Base-by-base conservation (phyloP, 92 coral and sea anemone species). In the Muricea muricata region DNA sequence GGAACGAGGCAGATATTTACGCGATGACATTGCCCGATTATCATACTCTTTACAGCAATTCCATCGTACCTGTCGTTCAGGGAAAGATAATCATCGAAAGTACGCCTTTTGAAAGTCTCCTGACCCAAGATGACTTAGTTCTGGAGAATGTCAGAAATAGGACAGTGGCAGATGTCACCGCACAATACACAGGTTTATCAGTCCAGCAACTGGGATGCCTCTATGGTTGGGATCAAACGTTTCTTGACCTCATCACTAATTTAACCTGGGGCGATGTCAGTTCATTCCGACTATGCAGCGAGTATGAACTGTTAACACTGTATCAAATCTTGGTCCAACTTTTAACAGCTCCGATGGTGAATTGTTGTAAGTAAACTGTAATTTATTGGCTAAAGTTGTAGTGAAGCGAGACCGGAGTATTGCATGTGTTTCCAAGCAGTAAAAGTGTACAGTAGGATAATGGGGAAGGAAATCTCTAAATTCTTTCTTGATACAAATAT, bases 221-320 rank as follows among this genome's bases (percentile, higher is more conserved):
- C 9, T 78, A 78, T 58, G 83, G 83, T 17, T 78, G 83, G 83
- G 12, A 57, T 34, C 20, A 21, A 9, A 55, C 7, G 25, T 78
- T 78, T 72, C 52, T 35, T 57, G 54, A 57, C 10, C 35, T 78
- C 24, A 57, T 78, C 0, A 34, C 14, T 63, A 35, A 26, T 28
- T 18, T 78, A 37, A 78, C 71, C 30, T 78, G 83, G 83, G 56
- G 71, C 5, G 24, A 55, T 58, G 83, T 78, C 11, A 78, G 83
- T 46, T 33, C 50, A 12, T 78, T 56, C 45, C 63, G 83, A 25
- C 57, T 78, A 34, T 78, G 83, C 40, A 26, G 41, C 12, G 68
- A 76, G 18, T 76, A 76, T 35, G 41, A 76, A 18, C 12, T 1
- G 21, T 55, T 15, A 15, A 52, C 67, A 4, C 81, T 33, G 52